Conservation (phyloP, 2,797 vertebrate genomes). For the Hyperoplus immaculatus region DNA sequence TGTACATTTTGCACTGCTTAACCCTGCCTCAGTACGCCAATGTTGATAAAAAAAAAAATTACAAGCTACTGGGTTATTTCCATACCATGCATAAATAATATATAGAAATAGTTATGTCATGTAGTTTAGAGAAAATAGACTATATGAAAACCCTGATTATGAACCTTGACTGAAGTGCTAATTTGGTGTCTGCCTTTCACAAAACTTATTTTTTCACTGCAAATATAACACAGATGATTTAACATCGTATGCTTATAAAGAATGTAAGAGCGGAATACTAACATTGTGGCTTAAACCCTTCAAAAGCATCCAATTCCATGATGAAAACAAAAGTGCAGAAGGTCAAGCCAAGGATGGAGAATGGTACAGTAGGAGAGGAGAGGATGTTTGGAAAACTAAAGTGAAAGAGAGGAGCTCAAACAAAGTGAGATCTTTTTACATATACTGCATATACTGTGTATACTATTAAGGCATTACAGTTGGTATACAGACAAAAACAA, state of each 20-base stretch:
- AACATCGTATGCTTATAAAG: conserved; percentile 2
- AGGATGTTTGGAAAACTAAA: conserved; percentile 8
- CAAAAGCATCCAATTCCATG: conserved; percentile 32
- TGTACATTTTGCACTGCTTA: not conserved
- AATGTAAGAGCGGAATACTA: conserved; percentile 12
- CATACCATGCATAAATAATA: not conserved
- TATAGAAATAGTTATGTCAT: not conserved
- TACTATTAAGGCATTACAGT: not conserved
- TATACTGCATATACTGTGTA: not conserved
- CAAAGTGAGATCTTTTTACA: conserved; percentile 15
- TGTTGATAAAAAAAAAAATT: not conserved
- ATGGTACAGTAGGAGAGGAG: conserved; percentile 13
- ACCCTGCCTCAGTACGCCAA: not conserved
- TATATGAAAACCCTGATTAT: not conserved
- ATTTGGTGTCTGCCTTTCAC: not conserved
- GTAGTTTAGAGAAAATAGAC: not conserved
- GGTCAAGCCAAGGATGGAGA: conserved; percentile 49
- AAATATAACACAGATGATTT: not conserved
- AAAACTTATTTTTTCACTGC: not conserved
- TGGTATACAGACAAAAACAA: not conserved
- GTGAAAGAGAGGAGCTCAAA: conserved; percentile 8
- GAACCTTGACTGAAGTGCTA: not conserved
- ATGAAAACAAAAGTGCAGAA: conserved; percentile 36
- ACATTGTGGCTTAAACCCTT: conserved; percentile 39
- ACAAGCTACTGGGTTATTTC: not conserved